A percentile compares a stretch with the other conserved stretches of the same genome.
Evolutionary conservation across 2,113 vertebrate genomes (phyloP).

Genomic region (Castor canadensis): DNA sequence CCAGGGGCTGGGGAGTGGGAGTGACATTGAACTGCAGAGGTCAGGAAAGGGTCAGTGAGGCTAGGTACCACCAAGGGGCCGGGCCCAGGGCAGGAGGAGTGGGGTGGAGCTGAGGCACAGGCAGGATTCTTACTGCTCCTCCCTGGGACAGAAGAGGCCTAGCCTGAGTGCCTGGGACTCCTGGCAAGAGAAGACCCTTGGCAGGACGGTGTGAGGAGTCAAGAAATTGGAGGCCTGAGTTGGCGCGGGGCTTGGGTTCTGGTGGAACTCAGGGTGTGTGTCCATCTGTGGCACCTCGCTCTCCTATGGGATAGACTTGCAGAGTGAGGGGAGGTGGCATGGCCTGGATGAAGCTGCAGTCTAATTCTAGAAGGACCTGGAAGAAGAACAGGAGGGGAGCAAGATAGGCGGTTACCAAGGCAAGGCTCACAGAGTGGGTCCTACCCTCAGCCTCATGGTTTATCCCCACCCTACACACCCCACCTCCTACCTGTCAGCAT

Average conservation of each 20-base stretch:
- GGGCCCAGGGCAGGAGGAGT: neutral
- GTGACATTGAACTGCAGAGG: neutral
- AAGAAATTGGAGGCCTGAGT: neutral
- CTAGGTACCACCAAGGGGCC: neutral
- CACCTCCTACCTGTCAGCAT: neutral
- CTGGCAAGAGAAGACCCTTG: neutral
- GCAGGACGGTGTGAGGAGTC: neutral
- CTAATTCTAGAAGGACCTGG: neutral
- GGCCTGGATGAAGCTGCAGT: neutral
- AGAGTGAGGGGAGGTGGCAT: too few species aligned
- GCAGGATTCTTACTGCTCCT: neutral
- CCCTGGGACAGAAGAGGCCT: too few species aligned
- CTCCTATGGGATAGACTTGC: too few species aligned
- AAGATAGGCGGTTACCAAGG: neutral
- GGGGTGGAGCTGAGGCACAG: neutral
- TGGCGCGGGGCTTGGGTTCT: neutral
- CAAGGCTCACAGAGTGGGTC: neutral
- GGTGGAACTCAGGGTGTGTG: too few species aligned
- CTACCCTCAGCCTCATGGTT: fast-evolving
- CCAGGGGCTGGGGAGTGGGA: neutral
- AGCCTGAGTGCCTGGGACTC: neutral
- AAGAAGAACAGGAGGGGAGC: neutral
- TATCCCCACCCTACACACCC: neutral
- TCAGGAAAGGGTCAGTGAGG: neutral
- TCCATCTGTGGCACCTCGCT: neutral